Evolutionary conservation across 2,797 vertebrate species (phyloP), one percentile per base, ranked within the genome.

Genomic region (Rhynchotus rufescens): DNA sequence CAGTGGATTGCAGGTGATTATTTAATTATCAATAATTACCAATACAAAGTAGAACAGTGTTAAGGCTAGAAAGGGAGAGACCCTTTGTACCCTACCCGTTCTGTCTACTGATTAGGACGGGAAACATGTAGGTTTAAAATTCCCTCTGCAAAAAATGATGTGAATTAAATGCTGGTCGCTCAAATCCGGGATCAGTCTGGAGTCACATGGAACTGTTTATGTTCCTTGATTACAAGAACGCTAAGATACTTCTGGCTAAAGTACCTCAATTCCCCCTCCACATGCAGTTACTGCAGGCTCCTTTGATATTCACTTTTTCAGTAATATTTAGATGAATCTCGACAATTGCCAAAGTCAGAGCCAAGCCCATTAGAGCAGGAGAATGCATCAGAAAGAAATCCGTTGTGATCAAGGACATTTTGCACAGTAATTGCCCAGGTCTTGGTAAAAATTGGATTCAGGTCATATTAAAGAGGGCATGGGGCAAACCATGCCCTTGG

Each of bases 191-290:
- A 90, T 84, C 90, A 57, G 81, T 22, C 75, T 71, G 54, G 57
- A 90, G 80, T 95, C 94, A 90, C 94, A 95, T 84, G 94, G 95
- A 95, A 95, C 91, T 95, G 89, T 94, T 95, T 92, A 93, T 91
- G 16, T n/a, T 22, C 78, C 88, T 61, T 94, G 92, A 95, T 69
- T 93, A 94, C 92, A 86, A 45, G 89, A 89, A 94, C 69, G 87
- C 87, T 94, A 47, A 94, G 95, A 89, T 78, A 89, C 81, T 94
- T 80, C 84, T 94, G 92, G 88, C 6, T 14, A 92, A 93, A 93
- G 86, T 45, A 66, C 72, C 67, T 76, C 89, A 71, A 81, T 65
- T 86, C 83, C 92, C 80, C 59, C 40, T 94, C 85, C 81, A 74
- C 80, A 56, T 13, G n/a, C 57, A 72, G 71, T 51, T 85, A 57